Percentiles rank a stretch among this genome's conserved stretches.
phyloP scores from a whole-genome alignment of 2,797 vertebrate species.

The Hybognathus amarus region DNA sequence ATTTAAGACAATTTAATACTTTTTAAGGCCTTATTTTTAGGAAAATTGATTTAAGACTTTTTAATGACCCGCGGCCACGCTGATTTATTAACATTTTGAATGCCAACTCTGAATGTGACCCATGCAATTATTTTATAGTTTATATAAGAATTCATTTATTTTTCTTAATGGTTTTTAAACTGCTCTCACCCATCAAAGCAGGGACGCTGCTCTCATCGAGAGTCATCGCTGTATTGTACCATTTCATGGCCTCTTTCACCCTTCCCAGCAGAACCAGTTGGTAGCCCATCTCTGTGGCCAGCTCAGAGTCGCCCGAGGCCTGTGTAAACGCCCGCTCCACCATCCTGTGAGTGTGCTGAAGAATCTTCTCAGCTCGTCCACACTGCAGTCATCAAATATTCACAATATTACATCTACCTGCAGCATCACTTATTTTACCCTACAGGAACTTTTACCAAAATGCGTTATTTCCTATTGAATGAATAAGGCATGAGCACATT shows the following conservation, averaged over 20 bases:
- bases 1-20: too few relatives aligned
- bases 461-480: not conserved
- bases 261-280: constrained; percentile 90
- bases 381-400: constrained; percentile 77
- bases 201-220: constrained; percentile 89
- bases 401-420: not conserved
- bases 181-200: constrained; percentile 84
- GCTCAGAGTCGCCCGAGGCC: constrained; percentile 82
- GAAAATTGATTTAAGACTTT: too few relatives aligned
- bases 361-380: constrained; percentile 87
- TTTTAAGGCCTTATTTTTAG: too few relatives aligned
- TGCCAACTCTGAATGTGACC: not conserved
- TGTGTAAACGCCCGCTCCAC: constrained; percentile 86
- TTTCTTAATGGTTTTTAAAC: not conserved
- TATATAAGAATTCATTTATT: not conserved
- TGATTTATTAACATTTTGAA: not conserved
- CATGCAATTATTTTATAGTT: not conserved
- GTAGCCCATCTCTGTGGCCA: constrained; percentile 93
- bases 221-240: constrained; percentile 90
- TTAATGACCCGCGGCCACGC: too few relatives aligned
- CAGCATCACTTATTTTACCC: not conserved
- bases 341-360: constrained; percentile 87
- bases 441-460: not conserved
- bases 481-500: too few relatives aligned
- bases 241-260: constrained; percentile 88